phyloP scores from a whole-genome alignment of 2,113 vertebrate genomes.

The Condylura cristata region DNA sequence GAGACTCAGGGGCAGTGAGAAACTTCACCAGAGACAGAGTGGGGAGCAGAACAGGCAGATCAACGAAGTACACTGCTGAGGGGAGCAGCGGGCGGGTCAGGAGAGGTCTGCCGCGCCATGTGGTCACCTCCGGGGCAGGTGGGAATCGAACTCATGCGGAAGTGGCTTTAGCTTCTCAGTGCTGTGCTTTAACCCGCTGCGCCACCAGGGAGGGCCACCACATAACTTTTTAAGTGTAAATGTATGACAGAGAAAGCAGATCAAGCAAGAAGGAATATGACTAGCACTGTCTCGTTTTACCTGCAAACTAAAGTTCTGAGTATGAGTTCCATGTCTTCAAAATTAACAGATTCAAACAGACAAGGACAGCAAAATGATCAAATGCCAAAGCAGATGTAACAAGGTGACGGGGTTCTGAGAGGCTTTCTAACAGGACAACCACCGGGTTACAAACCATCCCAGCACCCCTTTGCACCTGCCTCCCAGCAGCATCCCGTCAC shows the following conservation, averaged over 20 bases:
- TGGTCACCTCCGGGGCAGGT: no score
- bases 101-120: no score
- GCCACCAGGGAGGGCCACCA: no score
- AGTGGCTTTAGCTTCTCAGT: no score
- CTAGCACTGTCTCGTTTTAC: background rate
- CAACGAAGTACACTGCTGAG: no score
- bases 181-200: no score
- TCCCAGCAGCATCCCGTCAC: background rate
- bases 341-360: background rate
- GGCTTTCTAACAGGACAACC: background rate
- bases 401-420: background rate
- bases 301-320: conserved; percentile 52
- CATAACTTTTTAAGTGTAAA: background rate
- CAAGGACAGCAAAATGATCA: background rate
- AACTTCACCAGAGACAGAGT: no score
- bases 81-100: no score
- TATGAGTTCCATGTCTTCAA: background rate
- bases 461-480: background rate
- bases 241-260: background rate
- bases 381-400: background rate
- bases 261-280: no score
- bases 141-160: background rate
- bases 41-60: no score
- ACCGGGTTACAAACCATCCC: background rate
- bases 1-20: no score